Evolutionary conservation across 2,797 vertebrate species (phyloP), one percentile per base, ranked within the genome.

Genomic region (Halcyon chelicuti): DNA sequence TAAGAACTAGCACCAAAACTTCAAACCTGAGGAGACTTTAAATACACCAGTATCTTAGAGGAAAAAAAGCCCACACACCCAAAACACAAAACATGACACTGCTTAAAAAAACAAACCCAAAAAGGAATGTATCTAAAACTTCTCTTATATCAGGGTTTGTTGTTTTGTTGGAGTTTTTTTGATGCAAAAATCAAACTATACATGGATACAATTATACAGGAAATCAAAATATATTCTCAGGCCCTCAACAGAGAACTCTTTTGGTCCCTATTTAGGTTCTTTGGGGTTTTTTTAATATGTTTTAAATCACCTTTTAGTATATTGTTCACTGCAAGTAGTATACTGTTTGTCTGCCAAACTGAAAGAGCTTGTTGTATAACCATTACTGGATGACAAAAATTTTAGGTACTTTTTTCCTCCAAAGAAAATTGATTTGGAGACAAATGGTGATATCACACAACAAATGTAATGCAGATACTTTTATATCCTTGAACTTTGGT

Each of bases 241-340:
- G 31, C 14, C 65, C 5, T 33, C 57, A 6, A 76, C 10, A 61
- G 28, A 23, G 14, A 51, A 51, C 25, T 37, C 57, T 62, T 40
- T n/a, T 3, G 2, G 3, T 7, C 10, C 19, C 25, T n/a, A 12
- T 54, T 73, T 44, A 39, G 15, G 12, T 42, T 72, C 39, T 40
- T 77, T 1, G 10, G 7, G 7, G 1, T 0, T 6, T 20, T n/a
- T 73, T 65, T 29, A 3, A 47, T 22, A 28, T 22, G 62, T 22
- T 22, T 40, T 72, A 31, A 49, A 72, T 16, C 0, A 3, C 19
- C 16, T 60, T 86, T 39, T 31, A 88, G 31, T 17, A 49, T 7
- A 46, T 2, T 14, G 4, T 18, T 37, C 10, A 37, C 37, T 37
- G 10, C 37, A 37, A 37, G 11, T 37, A 37, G 37, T 37, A 37